These are phyloP conservation scores for Haemorhous mexicanus DNA, from an alignment of 2,113 vertebrate genomes.

Conservation along the genomic window DNA sequence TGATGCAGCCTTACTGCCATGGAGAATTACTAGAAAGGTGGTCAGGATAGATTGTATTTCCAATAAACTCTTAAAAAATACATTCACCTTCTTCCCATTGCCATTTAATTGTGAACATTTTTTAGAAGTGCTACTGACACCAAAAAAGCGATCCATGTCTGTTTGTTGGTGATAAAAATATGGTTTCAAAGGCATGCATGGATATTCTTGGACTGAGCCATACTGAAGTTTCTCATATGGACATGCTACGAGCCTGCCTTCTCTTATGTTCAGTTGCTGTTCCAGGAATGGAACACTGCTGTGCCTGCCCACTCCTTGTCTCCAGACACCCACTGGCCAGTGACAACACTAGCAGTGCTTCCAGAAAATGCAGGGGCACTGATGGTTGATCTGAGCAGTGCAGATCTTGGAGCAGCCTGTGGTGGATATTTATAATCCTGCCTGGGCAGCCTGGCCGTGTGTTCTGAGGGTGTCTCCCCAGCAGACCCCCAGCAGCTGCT, in stretches of 20 bases:
- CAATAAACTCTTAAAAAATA: neutral
- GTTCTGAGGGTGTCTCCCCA: neutral
- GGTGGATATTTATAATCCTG: neutral
- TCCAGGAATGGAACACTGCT: neutral
- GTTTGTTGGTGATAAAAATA: neutral
- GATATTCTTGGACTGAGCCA: neutral
- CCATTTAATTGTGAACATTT: neutral
- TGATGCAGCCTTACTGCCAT: neutral
- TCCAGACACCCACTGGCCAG: neutral
- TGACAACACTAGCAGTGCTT: neutral
- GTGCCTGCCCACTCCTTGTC: neutral
- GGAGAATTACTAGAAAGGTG: neutral
- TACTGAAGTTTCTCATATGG: neutral
- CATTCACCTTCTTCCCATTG: neutral
- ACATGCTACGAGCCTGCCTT: neutral
- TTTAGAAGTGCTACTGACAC: neutral
- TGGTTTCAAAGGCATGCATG: neutral
- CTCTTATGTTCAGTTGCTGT: neutral
- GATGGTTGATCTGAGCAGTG: fast-evolving
- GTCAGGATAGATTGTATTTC: neutral
- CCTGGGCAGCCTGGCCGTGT: neutral
- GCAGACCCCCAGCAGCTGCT: neutral
- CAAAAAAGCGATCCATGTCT: neutral
- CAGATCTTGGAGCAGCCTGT: neutral
- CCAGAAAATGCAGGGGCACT: neutral